Evolutionary conservation across 1,140 invertebrate species (phyloP), one percentile per base, ranked within the genome.

Genomic region (Ceratoteleas bidentatus): DNA sequence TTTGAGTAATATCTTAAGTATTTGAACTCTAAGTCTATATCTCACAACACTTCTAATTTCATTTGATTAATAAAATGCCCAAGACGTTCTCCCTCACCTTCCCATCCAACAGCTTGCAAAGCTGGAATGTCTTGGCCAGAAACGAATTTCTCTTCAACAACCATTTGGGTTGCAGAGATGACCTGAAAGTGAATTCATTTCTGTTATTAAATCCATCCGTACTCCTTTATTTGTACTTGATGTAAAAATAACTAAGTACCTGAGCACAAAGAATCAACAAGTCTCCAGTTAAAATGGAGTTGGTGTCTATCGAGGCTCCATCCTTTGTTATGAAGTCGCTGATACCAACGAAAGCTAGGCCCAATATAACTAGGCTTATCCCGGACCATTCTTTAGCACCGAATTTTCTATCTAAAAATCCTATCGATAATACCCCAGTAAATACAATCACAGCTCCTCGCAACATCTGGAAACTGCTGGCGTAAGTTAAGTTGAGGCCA

Each of bases 401-500:
- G 33, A 98, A 92, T 52, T 92, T 92, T 74, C 95, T 92, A 13
- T 96, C 92, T 3, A 99, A 92, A 89, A 98, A 98, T 33, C 94
- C 95, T n/a, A 97, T 95, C 16, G 98, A 98, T 0, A 99, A 91
- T 8, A 98, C 88, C 3, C 96, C 97, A 47, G 98, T 98, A 90
- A 99, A 99, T 7, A 99, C 93, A 72, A 99, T 98, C 0, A 98
- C 95, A 74, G 98, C 95, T 94, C 97, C 97, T 93, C 98, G 92
- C 80, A 99, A 94, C 98, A 99, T 99, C 92, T 99, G 98, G 89
- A 98, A 99, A 87, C 97, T 98, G 64, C 97, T 98, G 0, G 96
- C 96, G 89, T 96, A 98, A 0, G 98, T 99, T 82, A 99, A 90
- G 85, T 94, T 98, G 13, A 99, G 92, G 7, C 97, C 98, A 54